Percentiles rank a stretch among this genome's conserved stretches.
phyloP scores from a whole-genome alignment of 2,797 vertebrate species.

The Yasuhikotakia modesta region DNA sequence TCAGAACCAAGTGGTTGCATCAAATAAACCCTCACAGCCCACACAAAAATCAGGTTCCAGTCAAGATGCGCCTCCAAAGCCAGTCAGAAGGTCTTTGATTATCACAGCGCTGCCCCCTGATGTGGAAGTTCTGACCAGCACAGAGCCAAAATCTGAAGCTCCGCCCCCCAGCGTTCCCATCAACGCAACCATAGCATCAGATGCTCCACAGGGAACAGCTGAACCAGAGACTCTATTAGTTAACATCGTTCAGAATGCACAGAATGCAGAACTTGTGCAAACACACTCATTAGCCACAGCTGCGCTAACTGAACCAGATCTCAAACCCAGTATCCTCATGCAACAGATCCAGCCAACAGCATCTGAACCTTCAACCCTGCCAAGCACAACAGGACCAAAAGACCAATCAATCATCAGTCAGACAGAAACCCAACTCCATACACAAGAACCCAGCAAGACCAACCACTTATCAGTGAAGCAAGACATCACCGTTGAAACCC shows the following conservation, averaged over 20 bases:
- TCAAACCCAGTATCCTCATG: background rate
- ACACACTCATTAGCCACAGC: background rate
- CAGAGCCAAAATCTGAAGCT: conserved; percentile 33
- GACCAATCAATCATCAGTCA: background rate
- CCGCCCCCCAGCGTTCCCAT: background rate
- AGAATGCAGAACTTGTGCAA: background rate
- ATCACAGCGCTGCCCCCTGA: conserved; percentile 64
- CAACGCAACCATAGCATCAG: conserved; percentile 3
- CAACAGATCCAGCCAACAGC: conserved; percentile 24
- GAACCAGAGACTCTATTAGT: conserved; percentile 10
- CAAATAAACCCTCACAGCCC: conserved; percentile 10
- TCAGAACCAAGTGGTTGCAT: conserved; percentile 51
- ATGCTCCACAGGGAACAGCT: background rate
- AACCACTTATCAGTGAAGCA: conserved; percentile 5
- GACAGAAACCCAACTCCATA: background rate
- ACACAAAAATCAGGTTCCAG: conserved; percentile 35
- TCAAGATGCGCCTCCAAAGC: conserved; percentile 82
- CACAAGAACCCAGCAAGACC: conserved; percentile 13
- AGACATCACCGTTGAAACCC: background rate
- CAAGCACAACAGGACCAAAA: conserved; percentile 18
- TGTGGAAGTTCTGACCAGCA: conserved; percentile 68
- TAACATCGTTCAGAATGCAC: background rate
- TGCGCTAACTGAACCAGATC: conserved; percentile 7
- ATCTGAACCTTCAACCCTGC: background rate
- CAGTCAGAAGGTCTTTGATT: conserved; percentile 85